Evolutionary conservation across 2,888 invertebrate genomes (phyloP).

Genomic region (Pasiphila rectangulata): DNA sequence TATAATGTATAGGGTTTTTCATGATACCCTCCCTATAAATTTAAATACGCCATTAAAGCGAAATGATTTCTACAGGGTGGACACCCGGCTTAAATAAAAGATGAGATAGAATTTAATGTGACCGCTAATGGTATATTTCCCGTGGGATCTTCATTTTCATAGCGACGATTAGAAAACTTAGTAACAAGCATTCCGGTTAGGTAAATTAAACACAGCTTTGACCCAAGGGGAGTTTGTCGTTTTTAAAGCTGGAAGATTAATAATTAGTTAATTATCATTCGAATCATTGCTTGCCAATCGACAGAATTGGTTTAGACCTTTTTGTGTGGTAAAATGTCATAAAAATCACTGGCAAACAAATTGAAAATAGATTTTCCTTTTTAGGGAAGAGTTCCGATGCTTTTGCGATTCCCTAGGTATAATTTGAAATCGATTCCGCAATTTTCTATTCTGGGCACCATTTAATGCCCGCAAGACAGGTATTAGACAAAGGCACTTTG

Average conservation of each 20-base stretch:
- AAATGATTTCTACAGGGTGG: conserved; percentile 35
- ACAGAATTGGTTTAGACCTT: too few species aligned
- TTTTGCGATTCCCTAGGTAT: not conserved
- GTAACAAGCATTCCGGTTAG: conserved; percentile 44
- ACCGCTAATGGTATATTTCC: conserved; percentile 71
- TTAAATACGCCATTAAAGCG: conserved; percentile 24
- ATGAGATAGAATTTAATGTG: conserved; percentile 64
- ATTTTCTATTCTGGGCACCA: not conserved
- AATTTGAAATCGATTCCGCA: not conserved
- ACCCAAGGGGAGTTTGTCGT: too few species aligned
- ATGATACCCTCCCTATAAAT: conserved; percentile 20
- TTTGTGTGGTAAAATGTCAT: too few species aligned
- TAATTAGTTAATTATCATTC: too few species aligned
- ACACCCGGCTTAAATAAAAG: conserved; percentile 51
- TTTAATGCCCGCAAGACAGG: not conserved
- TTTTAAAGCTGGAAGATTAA: too few species aligned
- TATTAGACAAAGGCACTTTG: not conserved
- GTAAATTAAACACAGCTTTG: conserved; percentile 34
- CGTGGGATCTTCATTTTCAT: conserved; percentile 63
- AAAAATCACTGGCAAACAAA: conserved; percentile 41
- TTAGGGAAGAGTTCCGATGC: not conserved
- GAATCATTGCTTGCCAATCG: too few species aligned
- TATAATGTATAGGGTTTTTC: too few species aligned
- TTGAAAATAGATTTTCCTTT: conserved; percentile 24
- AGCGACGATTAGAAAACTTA: conserved; percentile 48